Evolutionary conservation across 2,888 invertebrate genomes (phyloP), one percentile per base, ranked within the genome.

Genomic region (Hemithea aestivaria): DNA sequence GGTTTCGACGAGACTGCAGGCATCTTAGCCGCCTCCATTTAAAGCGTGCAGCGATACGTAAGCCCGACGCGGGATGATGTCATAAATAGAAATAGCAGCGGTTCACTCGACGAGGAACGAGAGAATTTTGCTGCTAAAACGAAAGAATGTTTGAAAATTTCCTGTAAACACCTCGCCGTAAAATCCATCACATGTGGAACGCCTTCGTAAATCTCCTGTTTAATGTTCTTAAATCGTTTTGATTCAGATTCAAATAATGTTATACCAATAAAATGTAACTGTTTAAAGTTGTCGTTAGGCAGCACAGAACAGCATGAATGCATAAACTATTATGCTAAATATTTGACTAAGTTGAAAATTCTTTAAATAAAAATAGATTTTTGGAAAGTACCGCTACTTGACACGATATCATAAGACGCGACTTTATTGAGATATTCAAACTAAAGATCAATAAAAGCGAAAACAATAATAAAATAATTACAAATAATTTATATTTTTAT

Each of bases 41-140:
- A 88, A 88, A 88, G 88, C 84, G 82, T 81, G 87, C 85, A 81
- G 75, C 85, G 85, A 83, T 85, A 87, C 88, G 87, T 85, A 85
- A 87, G 80, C 76, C 79, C 78, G 80, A 79, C 76, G 75, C 80
- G 69, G 69, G 77, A 80, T 89, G 89, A 89, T 89, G 89, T 89
- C 89, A 89, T 87, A 77, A 79, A 84, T 84, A 84, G 85, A 89
- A 89, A 89, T 89, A 89, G 88, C 85, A 68, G 74, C 78, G 62
- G 70, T 71, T 73, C 62, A 58, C 73, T 69, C 70, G 70, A 72
- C 65, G 69, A 57, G 58, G 61, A 67, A 70, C 62, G 56, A 60
- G 65, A 60, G 66, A 70, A 68, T 76, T 78, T 75, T 73, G 73
- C 75, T 73, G 67, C 69, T 72, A 75, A 79, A 81, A 73, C 63